phyloP scores from a whole-genome alignment of 2,113 vertebrate genomes.

The Pica pica region DNA sequence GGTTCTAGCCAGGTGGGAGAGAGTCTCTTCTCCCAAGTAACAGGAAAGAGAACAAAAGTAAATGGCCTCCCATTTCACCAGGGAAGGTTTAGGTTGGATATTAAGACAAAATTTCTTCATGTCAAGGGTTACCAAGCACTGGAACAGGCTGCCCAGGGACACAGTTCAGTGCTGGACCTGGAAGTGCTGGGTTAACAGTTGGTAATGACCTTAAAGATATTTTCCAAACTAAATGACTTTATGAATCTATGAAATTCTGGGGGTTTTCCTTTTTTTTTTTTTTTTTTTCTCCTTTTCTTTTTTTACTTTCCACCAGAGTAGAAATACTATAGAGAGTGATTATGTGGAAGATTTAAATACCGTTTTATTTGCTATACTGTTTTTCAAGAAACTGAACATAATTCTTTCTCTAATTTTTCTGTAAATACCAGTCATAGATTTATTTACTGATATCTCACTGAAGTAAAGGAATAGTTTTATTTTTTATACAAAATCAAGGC shows the following conservation, averaged over 20 bases:
- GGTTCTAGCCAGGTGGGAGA: not conserved
- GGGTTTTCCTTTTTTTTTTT: accelerated
- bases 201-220: not conserved
- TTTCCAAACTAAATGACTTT: not conserved
- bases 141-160: not conserved
- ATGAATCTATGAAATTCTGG: not conserved
- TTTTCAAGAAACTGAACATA: not conserved
- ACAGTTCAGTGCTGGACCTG: not conserved
- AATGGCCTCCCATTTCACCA: accelerated
- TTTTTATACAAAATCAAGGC: not conserved
- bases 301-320: not conserved
- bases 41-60: not conserved
- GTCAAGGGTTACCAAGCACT: not conserved
- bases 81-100: not conserved
- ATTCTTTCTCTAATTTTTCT: not conserved
- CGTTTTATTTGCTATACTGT: not conserved
- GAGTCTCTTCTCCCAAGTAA: not conserved
- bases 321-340: not conserved
- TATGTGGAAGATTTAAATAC: not conserved
- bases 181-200: not conserved
- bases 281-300: too few species aligned
- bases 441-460: not conserved
- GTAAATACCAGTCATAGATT: not conserved
- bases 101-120: not conserved
- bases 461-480: not conserved